Conservation (phyloP, 2,797 vertebrate genomes). For the Parauchenoglanis punctatus region DNA sequence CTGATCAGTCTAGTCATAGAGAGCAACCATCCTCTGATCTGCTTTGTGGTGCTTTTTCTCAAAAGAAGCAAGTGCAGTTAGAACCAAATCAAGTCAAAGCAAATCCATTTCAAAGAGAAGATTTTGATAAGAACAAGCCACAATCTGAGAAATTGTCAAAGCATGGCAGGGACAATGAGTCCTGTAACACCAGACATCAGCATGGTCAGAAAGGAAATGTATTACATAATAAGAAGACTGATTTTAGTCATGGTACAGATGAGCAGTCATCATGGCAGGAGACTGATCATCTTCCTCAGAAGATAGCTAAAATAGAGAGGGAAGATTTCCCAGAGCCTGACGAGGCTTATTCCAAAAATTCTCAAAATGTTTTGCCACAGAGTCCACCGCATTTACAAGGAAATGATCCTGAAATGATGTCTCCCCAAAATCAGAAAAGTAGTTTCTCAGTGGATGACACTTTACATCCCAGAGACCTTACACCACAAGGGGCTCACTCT, state of each 20-base stretch:
- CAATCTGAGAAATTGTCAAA: constrained; percentile 9
- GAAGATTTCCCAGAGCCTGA: constrained; percentile 6
- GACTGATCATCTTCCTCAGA: constrained; percentile 12
- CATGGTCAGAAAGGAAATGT: neutral
- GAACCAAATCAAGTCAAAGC: neutral
- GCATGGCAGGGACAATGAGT: neutral
- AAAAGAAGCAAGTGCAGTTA: constrained; percentile 18
- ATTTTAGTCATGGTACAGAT: constrained; percentile 12
- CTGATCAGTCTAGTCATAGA: neutral
- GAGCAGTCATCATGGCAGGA: constrained; percentile 4
- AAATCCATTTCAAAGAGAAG: neutral
- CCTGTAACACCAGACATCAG: neutral
- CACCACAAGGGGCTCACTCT: constrained; percentile 6
- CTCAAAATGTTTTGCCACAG: neutral
- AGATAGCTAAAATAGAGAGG: neutral
- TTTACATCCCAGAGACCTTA: constrained; percentile 3
- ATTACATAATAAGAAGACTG: neutral
- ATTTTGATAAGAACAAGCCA: constrained; percentile 5
- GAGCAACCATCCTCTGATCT: neutral
- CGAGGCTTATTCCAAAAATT: neutral
- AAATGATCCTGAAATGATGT: neutral
- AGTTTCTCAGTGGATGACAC: constrained; percentile 1
- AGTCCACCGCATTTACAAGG: neutral
- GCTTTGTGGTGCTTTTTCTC: neutral
- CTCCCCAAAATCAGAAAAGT: neutral